A percentile compares a stretch with the other conserved stretches of the same genome.
Conservation (phyloP, 1,140 invertebrate genomes). For the Andricus grossulariae region DNA sequence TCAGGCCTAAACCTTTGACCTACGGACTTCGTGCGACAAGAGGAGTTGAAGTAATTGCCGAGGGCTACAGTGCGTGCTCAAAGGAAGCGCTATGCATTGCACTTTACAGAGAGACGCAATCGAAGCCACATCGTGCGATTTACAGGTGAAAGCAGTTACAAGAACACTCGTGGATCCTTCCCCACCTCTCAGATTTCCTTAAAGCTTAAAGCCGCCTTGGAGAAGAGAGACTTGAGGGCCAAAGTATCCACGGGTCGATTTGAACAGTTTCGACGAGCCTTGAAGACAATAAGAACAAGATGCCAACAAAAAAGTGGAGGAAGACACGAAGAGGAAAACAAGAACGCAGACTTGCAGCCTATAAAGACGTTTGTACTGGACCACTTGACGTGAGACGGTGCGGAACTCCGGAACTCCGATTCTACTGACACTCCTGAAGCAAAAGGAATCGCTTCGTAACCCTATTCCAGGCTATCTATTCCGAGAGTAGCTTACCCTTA, state of each 20-base stretch:
- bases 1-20: no score
- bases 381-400: constrained; percentile 59
- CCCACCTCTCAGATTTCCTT: not conserved
- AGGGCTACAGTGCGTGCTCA: no score
- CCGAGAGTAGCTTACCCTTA: constrained; percentile 44
- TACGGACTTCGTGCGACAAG: no score
- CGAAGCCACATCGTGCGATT: constrained; percentile 17
- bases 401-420: constrained; percentile 57
- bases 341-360: constrained; percentile 41
- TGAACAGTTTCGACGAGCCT: constrained; percentile 20
- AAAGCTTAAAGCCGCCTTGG: constrained; percentile 38
- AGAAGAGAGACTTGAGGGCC: not conserved
- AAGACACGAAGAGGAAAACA: not conserved
- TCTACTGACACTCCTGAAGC: constrained; percentile 45
- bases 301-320: not conserved
- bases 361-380: constrained; percentile 58
- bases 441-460: constrained; percentile 43
- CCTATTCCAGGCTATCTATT: constrained; percentile 53
- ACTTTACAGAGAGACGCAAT: not conserved
- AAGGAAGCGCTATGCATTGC: not conserved
- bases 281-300: not conserved
- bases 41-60: no score
- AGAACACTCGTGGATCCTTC: constrained; percentile 14
- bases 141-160: constrained; percentile 14
- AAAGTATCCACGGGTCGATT: constrained; percentile 42